These are phyloP conservation scores for Urophycis tenuis DNA, from an alignment of 2,797 vertebrate species.

Conservation along the genomic window DNA sequence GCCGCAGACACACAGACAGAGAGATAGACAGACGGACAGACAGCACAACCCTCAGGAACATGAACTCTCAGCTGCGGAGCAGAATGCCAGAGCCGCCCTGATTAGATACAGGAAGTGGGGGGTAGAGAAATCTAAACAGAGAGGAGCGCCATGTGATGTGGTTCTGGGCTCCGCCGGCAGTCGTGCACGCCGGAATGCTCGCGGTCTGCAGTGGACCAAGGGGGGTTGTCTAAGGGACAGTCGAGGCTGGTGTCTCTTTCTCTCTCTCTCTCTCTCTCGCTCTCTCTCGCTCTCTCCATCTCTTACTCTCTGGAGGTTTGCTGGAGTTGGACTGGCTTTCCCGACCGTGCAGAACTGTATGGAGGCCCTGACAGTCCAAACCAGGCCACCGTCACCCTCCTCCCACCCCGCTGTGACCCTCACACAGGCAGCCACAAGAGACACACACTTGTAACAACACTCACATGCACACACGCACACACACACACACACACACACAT, in stretches of 20 bases:
- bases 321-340: neutral
- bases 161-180: constrained; percentile 11
- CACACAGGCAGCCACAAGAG: neutral
- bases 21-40: neutral
- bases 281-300: neutral
- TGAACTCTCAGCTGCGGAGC: constrained; percentile 23
- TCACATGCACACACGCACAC: neutral
- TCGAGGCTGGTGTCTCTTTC: neutral
- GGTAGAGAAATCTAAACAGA: neutral
- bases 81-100: constrained; percentile 16
- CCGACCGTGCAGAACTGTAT: constrained; percentile 10
- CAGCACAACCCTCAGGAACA: constrained; percentile 15
- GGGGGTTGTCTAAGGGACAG: constrained; percentile 9
- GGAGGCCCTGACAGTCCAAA: constrained; percentile 13
- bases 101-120: neutral
- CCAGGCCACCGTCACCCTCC: constrained; percentile 6
- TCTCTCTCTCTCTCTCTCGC: neutral
- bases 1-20: too few relatives aligned
- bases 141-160: constrained; percentile 12
- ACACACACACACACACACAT: neutral
- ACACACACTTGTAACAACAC: neutral
- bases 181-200: constrained; percentile 16
- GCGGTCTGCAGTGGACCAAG: constrained; percentile 9
- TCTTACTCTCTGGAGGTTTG: neutral
- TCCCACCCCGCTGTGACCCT: neutral